phyloP scores from a whole-genome alignment of 2,113 vertebrate species.

The Bufo gargarizans region DNA sequence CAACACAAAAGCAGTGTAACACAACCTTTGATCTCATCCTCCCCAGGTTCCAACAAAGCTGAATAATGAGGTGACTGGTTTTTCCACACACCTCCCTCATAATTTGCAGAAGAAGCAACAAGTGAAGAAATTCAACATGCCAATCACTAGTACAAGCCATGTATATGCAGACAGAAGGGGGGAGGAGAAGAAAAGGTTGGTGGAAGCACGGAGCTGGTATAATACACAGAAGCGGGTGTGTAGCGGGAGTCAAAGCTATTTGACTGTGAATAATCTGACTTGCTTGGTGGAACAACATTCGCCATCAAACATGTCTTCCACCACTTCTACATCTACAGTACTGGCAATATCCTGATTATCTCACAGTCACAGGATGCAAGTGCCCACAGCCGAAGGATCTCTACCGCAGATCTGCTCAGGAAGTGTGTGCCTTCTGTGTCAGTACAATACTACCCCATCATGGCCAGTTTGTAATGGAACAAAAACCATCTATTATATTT shows the following conservation, averaged over 20 bases:
- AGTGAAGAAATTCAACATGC: background rate
- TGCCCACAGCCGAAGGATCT: background rate
- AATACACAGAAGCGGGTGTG: background rate
- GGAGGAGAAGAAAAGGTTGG: background rate
- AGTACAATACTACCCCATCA: background rate
- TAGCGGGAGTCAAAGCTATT: background rate
- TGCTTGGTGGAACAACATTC: background rate
- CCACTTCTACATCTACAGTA: background rate
- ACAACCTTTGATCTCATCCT: slow-evolving; percentile 15
- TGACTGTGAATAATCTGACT: background rate
- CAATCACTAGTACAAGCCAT: background rate
- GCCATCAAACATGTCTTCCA: no score
- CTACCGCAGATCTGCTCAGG: background rate
- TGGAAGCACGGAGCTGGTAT: background rate
- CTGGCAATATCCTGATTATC: background rate
- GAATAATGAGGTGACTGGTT: background rate
- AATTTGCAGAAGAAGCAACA: background rate
- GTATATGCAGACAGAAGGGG: background rate
- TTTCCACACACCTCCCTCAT: background rate
- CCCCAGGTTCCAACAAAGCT: background rate
- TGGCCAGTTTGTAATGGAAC: background rate
- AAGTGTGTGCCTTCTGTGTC: background rate
- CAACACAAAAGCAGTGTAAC: background rate
- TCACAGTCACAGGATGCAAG: background rate
- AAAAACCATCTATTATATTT: background rate